Percentiles rank a stretch among this genome's conserved stretches.
phyloP scores from a whole-genome alignment of 2,113 vertebrate genomes.

The Fulica atra region DNA sequence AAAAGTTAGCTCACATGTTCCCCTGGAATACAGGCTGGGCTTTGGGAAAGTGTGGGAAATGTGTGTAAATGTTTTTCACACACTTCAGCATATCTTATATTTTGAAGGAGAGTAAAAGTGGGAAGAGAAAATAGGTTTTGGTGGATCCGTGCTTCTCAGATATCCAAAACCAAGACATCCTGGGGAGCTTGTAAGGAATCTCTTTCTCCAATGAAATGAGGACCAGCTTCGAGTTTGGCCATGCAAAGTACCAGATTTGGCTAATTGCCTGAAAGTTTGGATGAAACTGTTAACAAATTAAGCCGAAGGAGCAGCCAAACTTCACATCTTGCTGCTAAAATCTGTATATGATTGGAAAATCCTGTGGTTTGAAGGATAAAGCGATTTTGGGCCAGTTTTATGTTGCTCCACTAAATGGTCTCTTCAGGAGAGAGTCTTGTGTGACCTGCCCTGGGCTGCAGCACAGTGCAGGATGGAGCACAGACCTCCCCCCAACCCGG shows the following conservation, averaged over 20 bases:
- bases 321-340: conserved; percentile 7
- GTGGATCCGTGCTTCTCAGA: not conserved
- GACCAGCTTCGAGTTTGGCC: not conserved
- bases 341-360: conserved; percentile 24
- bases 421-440: not conserved
- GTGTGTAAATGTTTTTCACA: conserved; percentile 16
- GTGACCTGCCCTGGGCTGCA: not conserved
- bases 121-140: not conserved
- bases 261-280: not conserved
- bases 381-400: not conserved
- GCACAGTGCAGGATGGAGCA: not conserved
- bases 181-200: not conserved
- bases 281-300: conserved; percentile 42
- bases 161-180: not conserved
- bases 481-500: not conserved
- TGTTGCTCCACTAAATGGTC: not conserved
- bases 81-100: not conserved
- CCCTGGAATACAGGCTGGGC: not conserved
- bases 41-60: conserved; percentile 35
- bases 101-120: not conserved
- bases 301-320: conserved; percentile 19
- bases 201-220: not conserved
- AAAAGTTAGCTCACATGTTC: not conserved
- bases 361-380: not conserved
- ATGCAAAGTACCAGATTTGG: not conserved